A percentile compares a stretch with the other conserved stretches of the same genome.
Evolutionary conservation across 2,797 vertebrate species (phyloP).

Genomic region (Xenentodon cancila): DNA sequence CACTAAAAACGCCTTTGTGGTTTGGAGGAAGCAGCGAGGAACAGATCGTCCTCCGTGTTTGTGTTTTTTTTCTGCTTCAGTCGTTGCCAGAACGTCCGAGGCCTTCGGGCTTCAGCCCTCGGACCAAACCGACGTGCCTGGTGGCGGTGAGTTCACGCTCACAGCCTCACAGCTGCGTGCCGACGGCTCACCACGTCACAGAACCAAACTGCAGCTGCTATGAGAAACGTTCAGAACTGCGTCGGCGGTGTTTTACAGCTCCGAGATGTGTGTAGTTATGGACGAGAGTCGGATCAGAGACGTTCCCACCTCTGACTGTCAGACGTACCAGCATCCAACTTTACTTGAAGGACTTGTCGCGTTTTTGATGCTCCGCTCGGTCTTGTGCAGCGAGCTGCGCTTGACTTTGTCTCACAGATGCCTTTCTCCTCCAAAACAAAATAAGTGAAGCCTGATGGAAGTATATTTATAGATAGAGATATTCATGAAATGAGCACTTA

Average conservation of each 20-base stretch:
- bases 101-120: slow-evolving; percentile 46
- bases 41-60: neutral
- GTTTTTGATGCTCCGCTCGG: too few relatives aligned
- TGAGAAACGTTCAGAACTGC: neutral
- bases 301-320: slow-evolving; percentile 3
- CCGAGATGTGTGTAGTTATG: too few relatives aligned
- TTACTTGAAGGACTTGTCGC: slow-evolving; percentile 76
- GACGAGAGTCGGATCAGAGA: too few relatives aligned
- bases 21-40: too few relatives aligned
- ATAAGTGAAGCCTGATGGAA: slow-evolving; percentile 58
- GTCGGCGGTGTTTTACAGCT: too few relatives aligned
- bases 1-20: too few relatives aligned
- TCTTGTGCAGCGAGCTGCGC: too few relatives aligned
- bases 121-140: slow-evolving; percentile 80
- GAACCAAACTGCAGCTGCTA: slow-evolving; percentile 78
- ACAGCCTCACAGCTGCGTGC: slow-evolving; percentile 11
- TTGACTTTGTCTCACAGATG: slow-evolving; percentile 31
- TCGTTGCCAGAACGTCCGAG: slow-evolving; percentile 2
- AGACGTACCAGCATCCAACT: slow-evolving; percentile 73
- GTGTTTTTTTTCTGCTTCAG: neutral
- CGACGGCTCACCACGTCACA: slow-evolving; percentile 43
- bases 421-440: slow-evolving; percentile 36
- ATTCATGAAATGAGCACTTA: slow-evolving; percentile 65
- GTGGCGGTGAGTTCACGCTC: slow-evolving; percentile 28
- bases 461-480: slow-evolving; percentile 79